Base-by-base conservation (phyloP, 2,797 vertebrate species). In the Tragelaphus oryx region DNA sequence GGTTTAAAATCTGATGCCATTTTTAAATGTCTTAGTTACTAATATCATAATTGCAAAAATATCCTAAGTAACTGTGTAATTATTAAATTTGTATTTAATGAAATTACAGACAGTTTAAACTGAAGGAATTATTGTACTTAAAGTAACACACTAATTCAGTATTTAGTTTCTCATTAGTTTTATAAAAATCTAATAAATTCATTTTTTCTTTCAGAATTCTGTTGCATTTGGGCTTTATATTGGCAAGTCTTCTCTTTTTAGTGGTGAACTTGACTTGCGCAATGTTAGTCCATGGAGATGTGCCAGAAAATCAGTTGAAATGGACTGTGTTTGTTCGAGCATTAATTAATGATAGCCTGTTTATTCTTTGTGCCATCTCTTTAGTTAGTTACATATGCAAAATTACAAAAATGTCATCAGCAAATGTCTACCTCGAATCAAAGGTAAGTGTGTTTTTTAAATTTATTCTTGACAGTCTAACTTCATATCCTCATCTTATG, bases 401-500 rank as follows among this genome's bases (percentile, higher is more conserved):
- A 97, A 99, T 99, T 5, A 99, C 99, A 97, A 99, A 99, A 98
- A 99, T 99, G 99, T 99, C 99, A 91, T 99, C 99, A 28, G 99
- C 99, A n/a, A 99, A 99, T 0, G 99, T 99, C 98, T 99, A 99
- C 98, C 99, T 99, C 82, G 99, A 99, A 98, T 99, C 99, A 89
- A 99, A 99, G 99, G 99, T 99, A 97, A 95, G 98, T 65, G 0
- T 94, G 74, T 93, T 93, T 94, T 78, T 95, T 96, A 86, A 87
- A 93, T 96, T 90, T 96, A 41, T 20, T 79, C 84, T 96, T 94
- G 26, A 88, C 84, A 96, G 50, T 95, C 60, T 95, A 87, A 87
- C 57, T 97, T 95, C 14, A 97, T 26, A 80, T 93, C 37, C 26
- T 94, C 54, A 85, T 59, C 24, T 13, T 82, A 26, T 79, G 48